phyloP scores from a whole-genome alignment of 2,113 vertebrate genomes.

The Trogon melanurus region DNA sequence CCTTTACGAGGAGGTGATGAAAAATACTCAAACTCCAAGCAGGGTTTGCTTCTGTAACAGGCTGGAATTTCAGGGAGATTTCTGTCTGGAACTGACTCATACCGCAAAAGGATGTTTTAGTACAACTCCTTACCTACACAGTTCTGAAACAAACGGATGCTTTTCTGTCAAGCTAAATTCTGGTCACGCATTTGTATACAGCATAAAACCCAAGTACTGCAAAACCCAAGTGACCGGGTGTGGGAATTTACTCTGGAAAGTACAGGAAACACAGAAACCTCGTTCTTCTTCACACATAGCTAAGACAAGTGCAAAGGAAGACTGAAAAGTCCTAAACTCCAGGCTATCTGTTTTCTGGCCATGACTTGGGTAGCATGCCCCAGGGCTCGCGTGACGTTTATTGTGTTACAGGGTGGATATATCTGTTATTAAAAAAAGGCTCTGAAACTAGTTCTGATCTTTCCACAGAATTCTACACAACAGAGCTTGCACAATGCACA shows the following conservation, averaged over 20 bases:
- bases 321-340: not conserved
- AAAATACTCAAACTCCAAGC: not conserved
- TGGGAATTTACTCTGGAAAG: slow-evolving; percentile 50
- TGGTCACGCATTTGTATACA: slow-evolving; percentile 14
- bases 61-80: slow-evolving; percentile 29
- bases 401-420: not conserved
- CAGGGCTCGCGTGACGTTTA: not conserved
- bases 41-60: not conserved
- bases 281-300: not conserved
- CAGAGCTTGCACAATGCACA: not conserved
- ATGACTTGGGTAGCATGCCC: not conserved
- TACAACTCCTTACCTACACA: slow-evolving; percentile 4
- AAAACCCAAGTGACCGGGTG: not conserved
- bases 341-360: not conserved
- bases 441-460: not conserved
- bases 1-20: not conserved
- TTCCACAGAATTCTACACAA: not conserved
- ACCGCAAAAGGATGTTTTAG: not conserved
- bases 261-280: not conserved
- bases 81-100: slow-evolving; percentile 31
- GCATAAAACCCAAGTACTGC: not conserved
- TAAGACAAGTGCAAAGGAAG: not conserved
- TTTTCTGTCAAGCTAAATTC: not conserved
- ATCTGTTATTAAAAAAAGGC: not conserved
- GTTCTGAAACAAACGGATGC: not conserved